A percentile compares a stretch with the other conserved stretches of the same genome.
These are phyloP conservation scores for Aspiorhynchus laticeps DNA, from an alignment of 2,113 vertebrate genomes.

Conservation along the genomic window DNA sequence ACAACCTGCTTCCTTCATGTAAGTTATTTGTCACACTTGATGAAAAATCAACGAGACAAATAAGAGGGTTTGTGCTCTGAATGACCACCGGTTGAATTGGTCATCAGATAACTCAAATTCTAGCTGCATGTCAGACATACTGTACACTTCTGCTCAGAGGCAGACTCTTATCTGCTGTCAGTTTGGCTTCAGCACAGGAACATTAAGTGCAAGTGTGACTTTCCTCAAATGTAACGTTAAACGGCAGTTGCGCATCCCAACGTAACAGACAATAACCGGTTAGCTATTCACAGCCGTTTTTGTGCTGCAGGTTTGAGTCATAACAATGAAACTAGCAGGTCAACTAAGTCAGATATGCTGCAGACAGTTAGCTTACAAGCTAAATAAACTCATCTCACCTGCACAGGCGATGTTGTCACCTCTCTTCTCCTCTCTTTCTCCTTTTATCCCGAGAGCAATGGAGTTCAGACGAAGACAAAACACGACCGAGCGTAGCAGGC, in stretches of 20 bases:
- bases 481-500: background rate
- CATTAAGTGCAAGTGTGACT: background rate
- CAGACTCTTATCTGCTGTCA: background rate
- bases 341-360: background rate
- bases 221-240: background rate
- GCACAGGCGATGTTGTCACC: conserved; percentile 37
- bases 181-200: background rate
- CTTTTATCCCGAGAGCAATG: conserved; percentile 17
- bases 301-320: background rate
- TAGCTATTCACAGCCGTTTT: background rate
- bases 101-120: background rate
- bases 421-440: conserved; percentile 16
- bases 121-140: background rate
- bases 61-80: background rate
- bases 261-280: background rate
- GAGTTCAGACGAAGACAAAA: background rate
- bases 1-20: background rate
- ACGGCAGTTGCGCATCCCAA: background rate
- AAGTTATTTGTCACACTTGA: background rate
- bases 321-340: background rate
- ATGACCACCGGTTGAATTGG: background rate
- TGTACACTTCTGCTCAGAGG: background rate
- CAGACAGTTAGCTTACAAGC: conserved; percentile 36
- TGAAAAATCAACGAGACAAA: background rate
- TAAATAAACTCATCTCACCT: conserved; percentile 45